Conservation (phyloP, 2,113 vertebrate species). For the Silurus meridionalis region DNA sequence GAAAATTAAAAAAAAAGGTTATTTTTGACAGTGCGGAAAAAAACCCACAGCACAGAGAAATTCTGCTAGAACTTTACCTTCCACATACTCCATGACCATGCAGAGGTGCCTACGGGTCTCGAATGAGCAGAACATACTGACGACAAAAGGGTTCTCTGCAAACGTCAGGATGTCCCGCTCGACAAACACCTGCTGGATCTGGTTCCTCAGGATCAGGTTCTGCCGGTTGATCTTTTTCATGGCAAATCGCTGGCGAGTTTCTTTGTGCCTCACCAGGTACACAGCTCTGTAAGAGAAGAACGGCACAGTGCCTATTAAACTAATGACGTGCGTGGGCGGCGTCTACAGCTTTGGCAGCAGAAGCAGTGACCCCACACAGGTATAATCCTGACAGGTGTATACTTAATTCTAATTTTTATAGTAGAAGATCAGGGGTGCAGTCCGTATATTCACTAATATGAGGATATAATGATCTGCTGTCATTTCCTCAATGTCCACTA, state of each 20-base stretch:
- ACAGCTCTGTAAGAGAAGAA: constrained; percentile 77
- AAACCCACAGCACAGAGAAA: too few species aligned
- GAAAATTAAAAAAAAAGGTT: background rate
- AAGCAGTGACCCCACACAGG: background rate
- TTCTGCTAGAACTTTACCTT: constrained; percentile 77
- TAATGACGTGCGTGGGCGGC: background rate
- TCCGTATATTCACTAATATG: background rate
- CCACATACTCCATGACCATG: constrained; percentile 99
- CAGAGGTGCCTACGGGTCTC: constrained; percentile 93
- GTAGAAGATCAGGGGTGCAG: background rate
- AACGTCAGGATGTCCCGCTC: constrained; percentile 97
- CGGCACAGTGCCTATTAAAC: background rate
- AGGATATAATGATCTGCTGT: background rate
- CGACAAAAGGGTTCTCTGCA: constrained; percentile 95
- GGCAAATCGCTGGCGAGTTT: constrained; percentile 92
- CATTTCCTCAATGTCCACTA: background rate
- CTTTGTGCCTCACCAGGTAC: constrained; percentile 90
- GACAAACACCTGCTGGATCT: constrained; percentile 98
- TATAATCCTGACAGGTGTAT: background rate
- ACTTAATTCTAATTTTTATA: background rate
- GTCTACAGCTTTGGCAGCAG: background rate
- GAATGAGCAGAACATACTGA: constrained; percentile 99
- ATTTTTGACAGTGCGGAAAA: background rate
- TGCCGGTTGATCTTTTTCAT: constrained; percentile 99
- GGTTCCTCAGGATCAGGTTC: constrained; percentile 94